phyloP scores from a whole-genome alignment of 2,113 vertebrate species.

The Chloebia gouldiae region DNA sequence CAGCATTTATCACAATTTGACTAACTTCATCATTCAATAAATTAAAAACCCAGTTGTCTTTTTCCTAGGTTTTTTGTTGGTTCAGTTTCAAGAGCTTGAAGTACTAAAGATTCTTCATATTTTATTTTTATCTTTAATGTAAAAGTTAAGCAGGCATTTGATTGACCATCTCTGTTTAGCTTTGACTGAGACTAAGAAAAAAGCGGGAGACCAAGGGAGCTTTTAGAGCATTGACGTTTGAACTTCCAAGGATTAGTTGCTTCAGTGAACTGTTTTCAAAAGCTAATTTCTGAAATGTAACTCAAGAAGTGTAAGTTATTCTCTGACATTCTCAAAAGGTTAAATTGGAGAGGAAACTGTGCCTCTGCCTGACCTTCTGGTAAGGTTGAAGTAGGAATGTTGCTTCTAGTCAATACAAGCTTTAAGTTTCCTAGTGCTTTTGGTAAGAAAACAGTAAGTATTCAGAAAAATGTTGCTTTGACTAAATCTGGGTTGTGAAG shows the following conservation, averaged over 20 bases:
- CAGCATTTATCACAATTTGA: not conserved
- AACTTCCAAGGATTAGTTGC: constrained; percentile 3
- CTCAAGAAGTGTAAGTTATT: not conserved
- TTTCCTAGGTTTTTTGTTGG: not conserved
- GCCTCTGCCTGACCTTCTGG: not conserved
- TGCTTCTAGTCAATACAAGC: not conserved
- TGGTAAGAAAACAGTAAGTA: not conserved
- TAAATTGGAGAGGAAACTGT: not conserved
- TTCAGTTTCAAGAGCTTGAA: not conserved
- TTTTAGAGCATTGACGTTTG: not conserved
- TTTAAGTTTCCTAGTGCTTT: not conserved
- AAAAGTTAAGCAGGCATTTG: constrained; percentile 13
- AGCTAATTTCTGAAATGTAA: constrained; percentile 12
- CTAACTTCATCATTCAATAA: not conserved
- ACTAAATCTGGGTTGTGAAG: not conserved
- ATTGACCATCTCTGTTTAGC: not conserved
- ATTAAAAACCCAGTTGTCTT: not conserved
- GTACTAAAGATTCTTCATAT: not conserved
- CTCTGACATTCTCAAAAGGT: constrained; percentile 31
- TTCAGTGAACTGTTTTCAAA: constrained; percentile 34
- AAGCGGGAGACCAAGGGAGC: not conserved
- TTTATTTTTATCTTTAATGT: constrained; percentile 15
- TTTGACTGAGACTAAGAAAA: not conserved
- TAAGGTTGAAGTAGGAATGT: not conserved
- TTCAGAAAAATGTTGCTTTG: not conserved